Evolutionary conservation across 2,113 vertebrate species (phyloP).

Genomic region (Mormyrus iriodes): DNA sequence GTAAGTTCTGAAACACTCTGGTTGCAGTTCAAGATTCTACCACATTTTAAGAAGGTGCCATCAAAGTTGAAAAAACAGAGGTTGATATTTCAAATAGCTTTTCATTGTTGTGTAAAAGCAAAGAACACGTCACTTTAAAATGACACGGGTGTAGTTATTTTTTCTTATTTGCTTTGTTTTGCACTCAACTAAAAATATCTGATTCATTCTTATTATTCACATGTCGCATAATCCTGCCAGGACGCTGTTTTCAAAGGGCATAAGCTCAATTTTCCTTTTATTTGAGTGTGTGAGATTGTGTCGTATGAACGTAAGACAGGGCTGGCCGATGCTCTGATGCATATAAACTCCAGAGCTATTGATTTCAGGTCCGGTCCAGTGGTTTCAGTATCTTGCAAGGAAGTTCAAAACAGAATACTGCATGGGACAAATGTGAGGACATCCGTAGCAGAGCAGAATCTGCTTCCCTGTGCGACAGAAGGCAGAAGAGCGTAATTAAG

Average conservation of each 20-base stretch:
- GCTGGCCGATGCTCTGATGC: neutral
- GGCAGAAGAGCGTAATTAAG: neutral
- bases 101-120: neutral
- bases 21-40: neutral
- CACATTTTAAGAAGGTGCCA: neutral
- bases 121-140: neutral
- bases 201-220: neutral
- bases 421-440: neutral
- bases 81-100: neutral
- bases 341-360: neutral
- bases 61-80: neutral
- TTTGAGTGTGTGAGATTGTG: neutral
- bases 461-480: neutral
- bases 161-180: neutral
- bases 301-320: neutral
- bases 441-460: neutral
- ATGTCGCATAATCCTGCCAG: neutral
- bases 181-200: neutral
- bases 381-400: neutral
- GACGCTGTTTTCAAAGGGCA: neutral
- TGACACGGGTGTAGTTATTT: neutral
- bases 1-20: neutral
- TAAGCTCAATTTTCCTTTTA: neutral
- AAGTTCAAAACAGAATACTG: neutral
- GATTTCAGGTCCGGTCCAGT: neutral